phyloP scores from a whole-genome alignment of 2,888 invertebrate genomes.

The Arctia plantaginis region DNA sequence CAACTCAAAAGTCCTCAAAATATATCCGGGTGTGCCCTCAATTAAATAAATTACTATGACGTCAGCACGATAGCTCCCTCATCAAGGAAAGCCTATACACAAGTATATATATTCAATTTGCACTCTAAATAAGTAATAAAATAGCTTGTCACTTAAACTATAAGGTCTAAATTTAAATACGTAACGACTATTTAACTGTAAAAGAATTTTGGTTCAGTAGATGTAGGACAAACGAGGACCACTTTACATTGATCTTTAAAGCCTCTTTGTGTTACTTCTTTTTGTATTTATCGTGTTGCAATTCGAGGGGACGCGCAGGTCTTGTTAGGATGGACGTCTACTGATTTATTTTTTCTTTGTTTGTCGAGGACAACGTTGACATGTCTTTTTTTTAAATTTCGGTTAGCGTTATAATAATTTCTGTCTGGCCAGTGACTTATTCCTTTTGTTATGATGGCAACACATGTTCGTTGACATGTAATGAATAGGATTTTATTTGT shows the following conservation, averaged over 20 bases:
- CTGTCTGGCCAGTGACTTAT: slow-evolving; percentile 59
- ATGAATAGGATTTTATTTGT: slow-evolving; percentile 40
- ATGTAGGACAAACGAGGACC: slow-evolving; percentile 68
- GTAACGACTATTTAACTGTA: slow-evolving; percentile 53
- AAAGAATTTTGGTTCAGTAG: slow-evolving; percentile 65
- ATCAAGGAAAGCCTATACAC: slow-evolving; percentile 43
- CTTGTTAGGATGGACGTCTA: slow-evolving; percentile 57
- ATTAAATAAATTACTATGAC: slow-evolving; percentile 70
- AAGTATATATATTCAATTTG: slow-evolving; percentile 23
- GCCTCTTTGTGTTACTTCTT: slow-evolving; percentile 71
- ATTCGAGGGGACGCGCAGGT: slow-evolving; percentile 59
- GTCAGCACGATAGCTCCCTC: slow-evolving; percentile 52
- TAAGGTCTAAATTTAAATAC: slow-evolving; percentile 69
- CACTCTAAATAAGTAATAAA: slow-evolving; percentile 20
- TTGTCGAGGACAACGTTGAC: slow-evolving; percentile 80
- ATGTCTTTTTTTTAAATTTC: slow-evolving; percentile 69
- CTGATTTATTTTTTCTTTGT: slow-evolving; percentile 85
- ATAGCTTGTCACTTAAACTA: slow-evolving; percentile 46
- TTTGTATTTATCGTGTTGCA: slow-evolving; percentile 53
- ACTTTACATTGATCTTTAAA: slow-evolving; percentile 58
- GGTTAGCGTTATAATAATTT: slow-evolving; percentile 52
- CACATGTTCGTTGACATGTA: slow-evolving; percentile 48
- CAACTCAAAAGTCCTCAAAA: slow-evolving; percentile 42
- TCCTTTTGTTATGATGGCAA: slow-evolving; percentile 49
- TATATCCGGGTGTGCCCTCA: slow-evolving; percentile 61